Percentiles rank a stretch among this genome's conserved stretches.
phyloP scores from a whole-genome alignment of 2,113 vertebrate genomes.

The Piaya cayana region DNA sequence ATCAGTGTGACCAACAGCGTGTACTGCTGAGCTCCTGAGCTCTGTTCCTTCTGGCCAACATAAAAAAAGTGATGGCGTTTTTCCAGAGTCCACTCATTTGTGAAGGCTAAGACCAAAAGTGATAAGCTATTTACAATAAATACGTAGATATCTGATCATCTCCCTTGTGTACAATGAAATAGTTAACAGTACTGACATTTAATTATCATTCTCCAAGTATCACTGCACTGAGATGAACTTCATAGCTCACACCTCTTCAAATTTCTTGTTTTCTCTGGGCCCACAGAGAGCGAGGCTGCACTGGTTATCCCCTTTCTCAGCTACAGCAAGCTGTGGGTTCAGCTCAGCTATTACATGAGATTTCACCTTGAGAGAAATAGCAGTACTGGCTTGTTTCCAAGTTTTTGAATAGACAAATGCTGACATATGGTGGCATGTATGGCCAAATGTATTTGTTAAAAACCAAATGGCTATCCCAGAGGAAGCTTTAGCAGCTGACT shows the following conservation, averaged over 20 bases:
- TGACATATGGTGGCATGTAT: background rate
- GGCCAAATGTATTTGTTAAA: background rate
- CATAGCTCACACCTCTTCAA: background rate
- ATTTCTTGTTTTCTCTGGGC: background rate
- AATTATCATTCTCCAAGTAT: background rate
- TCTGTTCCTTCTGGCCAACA: background rate
- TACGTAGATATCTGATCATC: background rate
- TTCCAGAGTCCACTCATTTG: background rate
- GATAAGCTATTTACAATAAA: background rate
- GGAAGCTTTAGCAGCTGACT: background rate
- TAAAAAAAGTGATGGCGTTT: background rate
- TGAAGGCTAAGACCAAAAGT: background rate
- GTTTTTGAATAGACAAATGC: background rate
- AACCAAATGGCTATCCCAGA: background rate
- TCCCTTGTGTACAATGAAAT: background rate
- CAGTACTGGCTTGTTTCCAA: background rate
- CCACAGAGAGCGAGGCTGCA: background rate
- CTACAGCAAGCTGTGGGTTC: background rate
- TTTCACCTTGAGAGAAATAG: background rate
- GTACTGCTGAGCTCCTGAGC: background rate
- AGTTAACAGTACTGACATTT: background rate
- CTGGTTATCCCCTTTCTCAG: background rate
- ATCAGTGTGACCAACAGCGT: background rate
- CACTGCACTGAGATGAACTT: background rate
- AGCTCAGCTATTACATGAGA: background rate